Evolutionary conservation across 2,797 vertebrate species (phyloP), one percentile per base, ranked within the genome.

Genomic region (Schizothorax lantsangensis): DNA sequence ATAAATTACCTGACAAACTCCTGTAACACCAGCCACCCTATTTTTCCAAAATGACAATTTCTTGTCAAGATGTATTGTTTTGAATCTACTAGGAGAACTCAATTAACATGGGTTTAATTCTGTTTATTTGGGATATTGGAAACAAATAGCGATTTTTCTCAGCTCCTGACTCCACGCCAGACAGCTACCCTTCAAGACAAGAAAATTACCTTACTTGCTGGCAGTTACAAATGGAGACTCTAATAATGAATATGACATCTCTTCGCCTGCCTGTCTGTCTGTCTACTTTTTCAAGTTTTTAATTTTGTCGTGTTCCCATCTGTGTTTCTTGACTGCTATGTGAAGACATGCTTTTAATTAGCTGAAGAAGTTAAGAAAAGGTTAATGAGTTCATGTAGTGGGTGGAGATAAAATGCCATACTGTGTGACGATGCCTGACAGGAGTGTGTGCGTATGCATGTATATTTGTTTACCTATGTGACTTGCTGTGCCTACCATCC

Each of bases 1-100:
- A 92, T 95, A 96, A 95, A 95, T 95, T 95, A 95, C 93, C 94
- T 95, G 95, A 95, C 94, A 95, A 94, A 92, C 91, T 90, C 90
- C n/a, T 91, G 68, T 92, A 92, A 94, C 92, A 94, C 89, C 92
- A 90, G 90, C 92, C 93, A 88, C 88, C 91, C 89, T 89, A 84
- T 57, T 79, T 82, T 82, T 86, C 59, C 88, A 88, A 92, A 93
- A 93, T 94, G 88, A 93, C 91, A 91, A 92, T 93, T 94, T 93
- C 89, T 91, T 91, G 92, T 93, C 86, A 89, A 91, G 92, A 94
- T 90, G 91, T 93, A 94, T 93, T 90, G 90, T 91, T 94, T 92
- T 57, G 73, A 81, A 88, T 89, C 88, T 89, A 93, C 93, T 91
- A 89, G 89, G 90, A 91, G 87, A 91, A 90, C 91, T 91, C 93